Percentiles rank a stretch among this genome's conserved stretches.
These are phyloP conservation scores for Colletes latitarsis DNA, from an alignment of 1,140 invertebrate genomes.

Conservation along the genomic window DNA sequence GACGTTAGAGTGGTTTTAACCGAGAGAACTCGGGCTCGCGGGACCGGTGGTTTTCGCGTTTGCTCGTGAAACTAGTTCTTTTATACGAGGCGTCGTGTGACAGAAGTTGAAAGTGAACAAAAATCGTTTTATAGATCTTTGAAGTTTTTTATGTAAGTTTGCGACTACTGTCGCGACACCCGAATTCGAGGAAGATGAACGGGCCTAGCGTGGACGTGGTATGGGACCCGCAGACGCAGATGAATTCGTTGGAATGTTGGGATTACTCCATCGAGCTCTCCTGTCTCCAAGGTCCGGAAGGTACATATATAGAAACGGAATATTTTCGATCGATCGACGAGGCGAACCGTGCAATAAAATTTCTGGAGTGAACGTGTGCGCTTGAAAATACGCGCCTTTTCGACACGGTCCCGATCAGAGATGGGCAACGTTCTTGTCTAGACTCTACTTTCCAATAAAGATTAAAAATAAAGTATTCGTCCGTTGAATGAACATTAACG, in stretches of 20 bases:
- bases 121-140: background rate
- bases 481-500: too few species aligned
- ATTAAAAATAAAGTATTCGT: too few species aligned
- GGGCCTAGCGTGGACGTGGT: slow-evolving; percentile 72
- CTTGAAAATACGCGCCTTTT: background rate
- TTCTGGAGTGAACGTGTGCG: background rate
- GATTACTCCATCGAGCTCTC: slow-evolving; percentile 91
- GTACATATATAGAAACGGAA: slow-evolving; percentile 73
- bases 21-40: background rate
- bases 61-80: too few species aligned
- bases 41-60: too few species aligned
- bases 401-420: too few species aligned
- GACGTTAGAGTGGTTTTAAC: background rate
- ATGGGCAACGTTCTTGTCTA: background rate
- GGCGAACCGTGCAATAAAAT: background rate
- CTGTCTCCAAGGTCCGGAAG: slow-evolving; percentile 87
- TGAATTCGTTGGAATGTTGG: slow-evolving; percentile 89
- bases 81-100: background rate
- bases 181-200: slow-evolving; percentile 65
- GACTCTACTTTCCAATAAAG: too few species aligned
- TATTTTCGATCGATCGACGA: background rate
- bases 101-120: background rate
- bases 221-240: slow-evolving; percentile 76
- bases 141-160: too few species aligned
- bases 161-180: too few species aligned